A percentile compares a stretch with the other conserved stretches of the same genome.
Evolutionary conservation across 2,113 vertebrate genomes (phyloP).

Genomic region (Pseudolaguvia tuberculata): DNA sequence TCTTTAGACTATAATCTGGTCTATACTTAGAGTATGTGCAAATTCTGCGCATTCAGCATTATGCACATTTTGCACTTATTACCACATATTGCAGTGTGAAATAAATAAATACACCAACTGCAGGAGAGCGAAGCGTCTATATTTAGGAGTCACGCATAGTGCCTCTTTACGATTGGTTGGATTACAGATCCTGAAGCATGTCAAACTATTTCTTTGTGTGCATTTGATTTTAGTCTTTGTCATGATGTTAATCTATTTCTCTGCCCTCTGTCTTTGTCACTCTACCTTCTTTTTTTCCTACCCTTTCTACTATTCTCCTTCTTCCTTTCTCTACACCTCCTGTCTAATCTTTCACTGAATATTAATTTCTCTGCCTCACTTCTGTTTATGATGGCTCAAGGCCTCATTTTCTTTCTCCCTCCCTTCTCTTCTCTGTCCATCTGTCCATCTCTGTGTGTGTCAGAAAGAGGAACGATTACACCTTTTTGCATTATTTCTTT

Average conservation of each 20-base stretch:
- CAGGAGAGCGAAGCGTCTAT: slow-evolving; percentile 42
- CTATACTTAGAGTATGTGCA: neutral
- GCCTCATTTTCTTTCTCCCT: slow-evolving; percentile 54
- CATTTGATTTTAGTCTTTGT: slow-evolving; percentile 39
- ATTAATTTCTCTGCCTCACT: slow-evolving; percentile 47
- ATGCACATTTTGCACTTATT: neutral
- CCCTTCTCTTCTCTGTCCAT: slow-evolving; percentile 52
- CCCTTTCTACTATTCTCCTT: neutral
- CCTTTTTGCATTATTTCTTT: neutral
- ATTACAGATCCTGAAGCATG: slow-evolving; percentile 52
- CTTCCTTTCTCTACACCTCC: slow-evolving; percentile 16
- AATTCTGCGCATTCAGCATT: slow-evolving; percentile 25
- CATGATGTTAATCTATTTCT: neutral
- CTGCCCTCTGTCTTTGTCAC: slow-evolving; percentile 28
- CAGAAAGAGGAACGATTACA: slow-evolving; percentile 53
- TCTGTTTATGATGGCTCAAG: slow-evolving; percentile 48
- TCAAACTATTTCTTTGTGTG: slow-evolving; percentile 42
- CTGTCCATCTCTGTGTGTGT: slow-evolving; percentile 39
- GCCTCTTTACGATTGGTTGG: slow-evolving; percentile 45
- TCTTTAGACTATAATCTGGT: neutral
- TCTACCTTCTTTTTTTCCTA: neutral
- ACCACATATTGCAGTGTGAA: slow-evolving; percentile 23
- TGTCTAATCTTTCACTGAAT: slow-evolving; percentile 48
- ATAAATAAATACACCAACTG: slow-evolving; percentile 25
- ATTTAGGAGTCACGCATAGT: slow-evolving; percentile 48